These are phyloP conservation scores for Hycleus phaleratus DNA, from an alignment of 1,140 invertebrate species.

Conservation along the genomic window DNA sequence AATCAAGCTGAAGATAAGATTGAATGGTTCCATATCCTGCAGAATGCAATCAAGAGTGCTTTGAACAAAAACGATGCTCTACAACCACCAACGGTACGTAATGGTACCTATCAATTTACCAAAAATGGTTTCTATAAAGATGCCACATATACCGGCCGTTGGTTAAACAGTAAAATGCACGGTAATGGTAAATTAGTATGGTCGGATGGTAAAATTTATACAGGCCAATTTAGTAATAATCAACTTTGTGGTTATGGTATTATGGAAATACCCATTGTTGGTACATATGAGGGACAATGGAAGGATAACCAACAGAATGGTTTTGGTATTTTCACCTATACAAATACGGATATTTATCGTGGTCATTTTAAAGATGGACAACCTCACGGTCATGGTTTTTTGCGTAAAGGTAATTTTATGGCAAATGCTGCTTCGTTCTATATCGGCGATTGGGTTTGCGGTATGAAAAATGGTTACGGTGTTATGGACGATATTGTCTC, in stretches of 20 bases:
- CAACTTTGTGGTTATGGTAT: constrained; percentile 64
- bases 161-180: constrained; percentile 74
- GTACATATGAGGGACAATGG: constrained; percentile 76
- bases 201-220: constrained; percentile 69
- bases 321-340: constrained; percentile 64
- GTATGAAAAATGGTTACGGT: constrained; percentile 73
- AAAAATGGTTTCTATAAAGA: constrained; percentile 56
- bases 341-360: constrained; percentile 65
- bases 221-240: constrained; percentile 70
- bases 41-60: constrained; percentile 53
- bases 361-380: constrained; percentile 78
- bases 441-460: constrained; percentile 74
- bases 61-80: constrained; percentile 47
- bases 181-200: constrained; percentile 74
- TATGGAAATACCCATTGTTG: constrained; percentile 55
- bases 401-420: constrained; percentile 71
- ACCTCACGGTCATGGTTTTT: constrained; percentile 75
- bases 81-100: constrained; percentile 61
- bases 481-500: constrained; percentile 78
- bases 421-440: constrained; percentile 68
- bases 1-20: constrained; percentile 59
- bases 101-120: constrained; percentile 63
- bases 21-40: constrained; percentile 68
- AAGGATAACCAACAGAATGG: constrained; percentile 78
- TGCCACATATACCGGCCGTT: constrained; percentile 67